phyloP scores from a whole-genome alignment of 1,140 invertebrate genomes.

The Calephelis nemesis region DNA sequence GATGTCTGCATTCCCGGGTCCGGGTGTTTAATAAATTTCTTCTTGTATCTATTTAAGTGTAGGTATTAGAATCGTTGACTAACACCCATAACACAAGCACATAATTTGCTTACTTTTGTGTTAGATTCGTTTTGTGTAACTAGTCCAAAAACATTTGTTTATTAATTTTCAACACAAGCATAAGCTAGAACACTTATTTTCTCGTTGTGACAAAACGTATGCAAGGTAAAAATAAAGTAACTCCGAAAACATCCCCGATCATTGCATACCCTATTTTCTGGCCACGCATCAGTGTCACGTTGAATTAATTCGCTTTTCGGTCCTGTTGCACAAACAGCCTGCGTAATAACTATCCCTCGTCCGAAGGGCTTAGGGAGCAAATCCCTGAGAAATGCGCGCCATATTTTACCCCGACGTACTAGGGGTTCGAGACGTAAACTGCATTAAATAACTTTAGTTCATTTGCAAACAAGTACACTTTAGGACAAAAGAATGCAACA shows the following conservation, averaged over 20 bases:
- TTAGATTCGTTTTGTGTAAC: too few relatives aligned
- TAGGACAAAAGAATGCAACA: neutral
- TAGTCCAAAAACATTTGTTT: too few relatives aligned
- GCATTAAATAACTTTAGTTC: constrained; percentile 47
- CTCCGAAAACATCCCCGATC: neutral
- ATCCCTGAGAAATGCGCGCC: constrained; percentile 50
- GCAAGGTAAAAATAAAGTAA: neutral
- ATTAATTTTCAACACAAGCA: too few relatives aligned
- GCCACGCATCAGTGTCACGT: constrained; percentile 11
- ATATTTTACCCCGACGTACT: constrained; percentile 41
- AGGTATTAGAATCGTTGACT: too few relatives aligned
- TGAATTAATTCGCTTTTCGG: constrained; percentile 39
- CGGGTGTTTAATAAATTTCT: too few relatives aligned
- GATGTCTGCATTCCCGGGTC: too few relatives aligned
- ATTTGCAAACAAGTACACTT: constrained; percentile 38
- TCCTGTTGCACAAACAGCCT: constrained; percentile 25
- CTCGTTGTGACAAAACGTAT: neutral
- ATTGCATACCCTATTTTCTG: neutral
- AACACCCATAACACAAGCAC: too few relatives aligned
- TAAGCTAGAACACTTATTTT: neutral
- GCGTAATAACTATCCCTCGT: constrained; percentile 49
- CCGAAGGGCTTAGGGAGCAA: constrained; percentile 29
- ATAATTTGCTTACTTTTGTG: too few relatives aligned
- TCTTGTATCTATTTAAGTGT: too few relatives aligned
- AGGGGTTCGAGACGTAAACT: constrained; percentile 30